Conservation (phyloP, 2,888 invertebrate species). For the Nomada ferruginata region DNA sequence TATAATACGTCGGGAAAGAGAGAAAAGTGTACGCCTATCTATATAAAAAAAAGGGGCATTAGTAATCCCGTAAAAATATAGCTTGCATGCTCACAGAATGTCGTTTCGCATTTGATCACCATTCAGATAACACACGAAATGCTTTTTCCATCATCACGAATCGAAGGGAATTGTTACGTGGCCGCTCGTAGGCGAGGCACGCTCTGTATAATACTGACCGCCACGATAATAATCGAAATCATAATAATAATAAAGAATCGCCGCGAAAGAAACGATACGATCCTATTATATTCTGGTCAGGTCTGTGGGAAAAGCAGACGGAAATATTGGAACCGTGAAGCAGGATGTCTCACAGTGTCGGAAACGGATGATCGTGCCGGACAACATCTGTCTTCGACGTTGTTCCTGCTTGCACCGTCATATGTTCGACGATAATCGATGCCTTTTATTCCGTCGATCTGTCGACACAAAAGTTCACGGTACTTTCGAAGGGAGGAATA, state of each 20-base stretch:
- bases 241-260: background rate
- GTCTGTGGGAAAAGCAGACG: slow-evolving; percentile 11
- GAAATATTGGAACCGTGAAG: slow-evolving; percentile 33
- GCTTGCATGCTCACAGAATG: too few species aligned
- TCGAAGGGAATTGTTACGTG: too few species aligned
- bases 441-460: slow-evolving; percentile 2
- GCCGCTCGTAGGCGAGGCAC: too few species aligned
- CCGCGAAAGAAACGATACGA: slow-evolving; percentile 23
- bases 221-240: too few species aligned
- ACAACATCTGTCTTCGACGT: slow-evolving; percentile 52
- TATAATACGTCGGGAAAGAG: too few species aligned
- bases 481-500: background rate
- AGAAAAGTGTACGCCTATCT: too few species aligned
- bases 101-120: too few species aligned
- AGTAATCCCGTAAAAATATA: too few species aligned
- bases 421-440: slow-evolving; percentile 40
- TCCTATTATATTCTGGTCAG: slow-evolving; percentile 34
- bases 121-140: too few species aligned
- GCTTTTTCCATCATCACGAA: too few species aligned
- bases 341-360: slow-evolving; percentile 33
- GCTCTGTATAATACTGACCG: too few species aligned
- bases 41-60: too few species aligned
- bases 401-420: slow-evolving; percentile 15
- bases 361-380: slow-evolving; percentile 46
- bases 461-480: background rate